These are phyloP conservation scores for Trigoniulus corallinus DNA, from an alignment of 1,140 invertebrate species.

Conservation along the genomic window DNA sequence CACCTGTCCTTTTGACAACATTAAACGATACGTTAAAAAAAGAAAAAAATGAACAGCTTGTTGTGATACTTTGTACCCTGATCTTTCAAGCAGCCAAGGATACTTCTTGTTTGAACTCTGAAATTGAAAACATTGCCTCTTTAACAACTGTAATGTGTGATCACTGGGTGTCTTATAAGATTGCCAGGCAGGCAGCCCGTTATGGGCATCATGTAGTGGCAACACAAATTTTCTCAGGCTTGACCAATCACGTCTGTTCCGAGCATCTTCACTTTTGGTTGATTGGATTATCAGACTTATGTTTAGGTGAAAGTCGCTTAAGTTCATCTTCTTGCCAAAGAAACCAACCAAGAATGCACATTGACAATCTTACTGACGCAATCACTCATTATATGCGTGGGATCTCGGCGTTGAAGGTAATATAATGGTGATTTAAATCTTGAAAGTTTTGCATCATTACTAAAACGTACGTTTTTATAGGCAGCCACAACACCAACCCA, in stretches of 20 bases:
- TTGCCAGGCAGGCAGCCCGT: slow-evolving; percentile 65
- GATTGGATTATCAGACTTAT: slow-evolving; percentile 40
- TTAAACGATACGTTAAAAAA: background rate
- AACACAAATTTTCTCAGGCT: slow-evolving; percentile 17
- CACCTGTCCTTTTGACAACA: background rate
- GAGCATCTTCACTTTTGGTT: slow-evolving; percentile 86
- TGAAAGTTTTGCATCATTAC: background rate
- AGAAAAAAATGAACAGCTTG: background rate
- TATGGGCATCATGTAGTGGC: slow-evolving; percentile 31
- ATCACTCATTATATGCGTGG: slow-evolving; percentile 33
- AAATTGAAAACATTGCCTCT: slow-evolving; percentile 31
- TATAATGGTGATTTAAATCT: background rate
- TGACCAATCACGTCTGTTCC: slow-evolving; percentile 47
- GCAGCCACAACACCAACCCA: slow-evolving; percentile 46
- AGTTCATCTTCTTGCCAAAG: slow-evolving; percentile 7
- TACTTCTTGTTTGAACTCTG: slow-evolving; percentile 15
- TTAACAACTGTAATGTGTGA: slow-evolving; percentile 21
- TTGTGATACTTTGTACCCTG: background rate
- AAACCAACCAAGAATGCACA: slow-evolving; percentile 5
- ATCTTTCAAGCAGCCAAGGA: slow-evolving; percentile 5
- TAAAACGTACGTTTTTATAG: slow-evolving; percentile 25
- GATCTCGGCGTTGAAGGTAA: slow-evolving; percentile 49
- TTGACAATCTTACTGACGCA: slow-evolving; percentile 18
- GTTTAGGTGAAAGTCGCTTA: slow-evolving; percentile 27
- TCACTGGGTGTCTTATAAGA: slow-evolving; percentile 69